Evolutionary conservation across 2,113 vertebrate genomes (phyloP).

Genomic region (Lanius ludovicianus): DNA sequence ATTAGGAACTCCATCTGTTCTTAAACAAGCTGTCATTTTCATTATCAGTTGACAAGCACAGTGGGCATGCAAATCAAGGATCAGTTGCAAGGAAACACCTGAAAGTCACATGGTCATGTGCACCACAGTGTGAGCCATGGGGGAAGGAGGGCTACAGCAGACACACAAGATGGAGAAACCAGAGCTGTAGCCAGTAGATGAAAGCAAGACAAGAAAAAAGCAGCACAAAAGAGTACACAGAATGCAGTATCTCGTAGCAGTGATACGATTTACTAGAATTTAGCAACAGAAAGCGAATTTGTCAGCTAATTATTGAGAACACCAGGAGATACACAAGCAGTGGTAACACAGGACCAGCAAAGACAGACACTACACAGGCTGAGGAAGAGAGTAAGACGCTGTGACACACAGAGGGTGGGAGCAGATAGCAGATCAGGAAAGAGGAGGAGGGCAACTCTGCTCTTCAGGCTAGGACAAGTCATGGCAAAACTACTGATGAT

Average conservation of each 20-base stretch:
- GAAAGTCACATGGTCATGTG: background rate
- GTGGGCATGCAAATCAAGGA: background rate
- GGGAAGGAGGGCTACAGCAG: background rate
- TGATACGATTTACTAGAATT: background rate
- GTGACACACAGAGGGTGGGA: background rate
- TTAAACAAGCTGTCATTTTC: background rate
- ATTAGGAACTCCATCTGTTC: background rate
- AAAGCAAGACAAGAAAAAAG: background rate
- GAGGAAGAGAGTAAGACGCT: background rate
- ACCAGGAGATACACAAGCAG: background rate
- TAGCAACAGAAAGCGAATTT: background rate
- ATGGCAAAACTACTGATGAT: background rate
- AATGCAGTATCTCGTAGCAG: background rate
- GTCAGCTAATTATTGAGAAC: background rate
- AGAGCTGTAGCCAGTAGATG: background rate
- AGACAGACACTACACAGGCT: background rate
- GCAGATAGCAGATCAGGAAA: background rate
- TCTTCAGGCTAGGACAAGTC: background rate
- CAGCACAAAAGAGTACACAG: background rate
- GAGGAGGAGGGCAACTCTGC: background rate
- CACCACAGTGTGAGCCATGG: background rate
- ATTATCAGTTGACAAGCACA: background rate
- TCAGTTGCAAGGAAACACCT: background rate
- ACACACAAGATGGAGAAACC: background rate
- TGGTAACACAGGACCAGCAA: background rate